Evolutionary conservation across 2,113 vertebrate genomes (phyloP).

Genomic region (Phalacrocorax carbo): DNA sequence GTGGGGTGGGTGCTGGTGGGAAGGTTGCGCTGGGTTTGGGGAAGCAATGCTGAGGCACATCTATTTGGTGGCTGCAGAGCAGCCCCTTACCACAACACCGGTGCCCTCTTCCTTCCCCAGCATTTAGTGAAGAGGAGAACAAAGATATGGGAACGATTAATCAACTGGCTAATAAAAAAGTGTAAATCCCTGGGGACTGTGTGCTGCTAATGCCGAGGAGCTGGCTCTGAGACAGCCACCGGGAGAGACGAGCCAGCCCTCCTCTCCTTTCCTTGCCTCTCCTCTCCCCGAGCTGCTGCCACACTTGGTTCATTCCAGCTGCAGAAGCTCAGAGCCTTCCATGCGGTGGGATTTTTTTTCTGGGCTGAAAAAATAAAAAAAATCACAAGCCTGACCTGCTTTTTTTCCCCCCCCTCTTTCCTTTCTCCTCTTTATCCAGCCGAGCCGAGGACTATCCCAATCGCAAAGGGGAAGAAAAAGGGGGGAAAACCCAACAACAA

Average conservation of each 20-base stretch:
- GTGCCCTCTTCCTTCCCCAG: not conserved
- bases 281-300: constrained; percentile 70
- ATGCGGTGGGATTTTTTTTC: constrained; percentile 86
- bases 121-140: not conserved
- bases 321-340: constrained; percentile 84
- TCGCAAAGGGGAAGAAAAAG: constrained; percentile 14
- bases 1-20: not conserved
- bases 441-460: constrained; percentile 47
- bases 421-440: constrained; percentile 41
- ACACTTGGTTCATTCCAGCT: constrained; percentile 94
- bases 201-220: constrained; percentile 39
- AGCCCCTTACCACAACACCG: not conserved
- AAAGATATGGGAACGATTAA: constrained; percentile 23
- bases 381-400: constrained; percentile 71
- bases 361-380: constrained; percentile 73
- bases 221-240: constrained; percentile 56
- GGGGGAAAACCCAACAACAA: not conserved
- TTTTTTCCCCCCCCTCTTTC: not conserved
- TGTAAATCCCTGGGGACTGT: constrained; percentile 48
- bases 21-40: not conserved
- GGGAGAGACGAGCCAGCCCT: constrained; percentile 59
- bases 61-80: not conserved
- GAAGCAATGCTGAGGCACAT: not conserved
- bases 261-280: constrained; percentile 28
- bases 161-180: constrained; percentile 48